These are phyloP conservation scores for Zaprionus vittiger DNA, from an alignment of 1,140 invertebrate species.

Conservation along the genomic window DNA sequence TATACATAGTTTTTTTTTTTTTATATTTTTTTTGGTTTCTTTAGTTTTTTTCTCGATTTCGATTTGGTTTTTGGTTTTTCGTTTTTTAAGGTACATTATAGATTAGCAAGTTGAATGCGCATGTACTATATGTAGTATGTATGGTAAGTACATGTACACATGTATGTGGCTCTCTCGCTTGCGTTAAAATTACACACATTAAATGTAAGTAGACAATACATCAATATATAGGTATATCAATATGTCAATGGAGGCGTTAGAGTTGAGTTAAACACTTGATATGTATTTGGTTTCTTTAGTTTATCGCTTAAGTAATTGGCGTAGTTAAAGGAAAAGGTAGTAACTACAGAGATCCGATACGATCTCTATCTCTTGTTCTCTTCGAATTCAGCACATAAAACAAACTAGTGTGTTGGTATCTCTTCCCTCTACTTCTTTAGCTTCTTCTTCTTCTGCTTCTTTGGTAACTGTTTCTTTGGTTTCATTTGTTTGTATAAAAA, in stretches of 20 bases:
- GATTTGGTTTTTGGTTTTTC: constrained; percentile 20
- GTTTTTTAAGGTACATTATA: constrained; percentile 76
- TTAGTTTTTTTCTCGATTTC: not conserved
- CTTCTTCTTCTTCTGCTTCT: not conserved
- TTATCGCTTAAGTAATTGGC: constrained; percentile 20
- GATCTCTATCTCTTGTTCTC: not conserved
- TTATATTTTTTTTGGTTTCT: constrained; percentile 48
- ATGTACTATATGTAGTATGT: constrained; percentile 8
- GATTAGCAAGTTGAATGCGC: constrained; percentile 56
- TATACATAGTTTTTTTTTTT: constrained; percentile 55
- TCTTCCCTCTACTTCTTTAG: constrained; percentile 2
- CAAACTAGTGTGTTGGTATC: constrained; percentile 43
- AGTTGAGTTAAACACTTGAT: constrained; percentile 77
- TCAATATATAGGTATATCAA: constrained; percentile 67
- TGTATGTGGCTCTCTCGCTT: constrained; percentile 9
- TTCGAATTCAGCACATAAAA: constrained; percentile 41
- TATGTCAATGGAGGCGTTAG: constrained; percentile 75
- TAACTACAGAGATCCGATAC: constrained; percentile 13
- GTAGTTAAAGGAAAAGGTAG: constrained; percentile 29
- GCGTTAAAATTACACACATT: constrained; percentile 50
- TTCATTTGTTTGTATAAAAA: constrained; percentile 68
- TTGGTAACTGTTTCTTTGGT: constrained; percentile 13
- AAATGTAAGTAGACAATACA: constrained; percentile 77
- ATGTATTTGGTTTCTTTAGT: constrained; percentile 53
- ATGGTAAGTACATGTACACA: constrained; percentile 24